These are phyloP conservation scores for Hirtodrosophila trivittata DNA, from an alignment of 2,888 invertebrate genomes.

Conservation along the genomic window DNA sequence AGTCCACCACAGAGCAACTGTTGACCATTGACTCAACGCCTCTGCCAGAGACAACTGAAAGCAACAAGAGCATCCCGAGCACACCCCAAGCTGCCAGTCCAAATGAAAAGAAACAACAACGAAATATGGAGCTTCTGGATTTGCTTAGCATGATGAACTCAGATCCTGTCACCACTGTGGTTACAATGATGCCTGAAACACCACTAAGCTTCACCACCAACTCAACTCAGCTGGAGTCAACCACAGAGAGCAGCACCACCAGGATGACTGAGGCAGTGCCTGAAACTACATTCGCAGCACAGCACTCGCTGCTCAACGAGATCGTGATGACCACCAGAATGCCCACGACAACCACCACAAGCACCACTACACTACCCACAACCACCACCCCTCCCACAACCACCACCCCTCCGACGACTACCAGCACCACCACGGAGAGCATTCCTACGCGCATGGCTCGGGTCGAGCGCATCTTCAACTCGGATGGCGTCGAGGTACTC, in stretches of 20 bases:
- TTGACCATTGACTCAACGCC: too few species aligned
- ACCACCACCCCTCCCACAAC: constrained; percentile 3
- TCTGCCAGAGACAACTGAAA: too few species aligned
- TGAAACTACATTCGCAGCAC: constrained; percentile 18
- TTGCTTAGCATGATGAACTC: constrained; percentile 15
- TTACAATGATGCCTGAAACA: background rate
- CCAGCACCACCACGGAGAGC: constrained; percentile 28
- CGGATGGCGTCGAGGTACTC: constrained; percentile 79
- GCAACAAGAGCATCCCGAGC: too few species aligned
- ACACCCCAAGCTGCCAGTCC: too few species aligned
- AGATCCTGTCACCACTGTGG: constrained; percentile 4
- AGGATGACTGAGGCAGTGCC: background rate
- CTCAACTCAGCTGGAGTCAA: background rate
- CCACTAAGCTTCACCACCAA: too few species aligned
- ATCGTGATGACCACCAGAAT: background rate
- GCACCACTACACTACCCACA: constrained; percentile 1
- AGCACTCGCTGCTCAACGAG: background rate
- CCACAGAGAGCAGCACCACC: background rate
- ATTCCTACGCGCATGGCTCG: constrained; percentile 56
- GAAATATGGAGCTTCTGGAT: background rate
- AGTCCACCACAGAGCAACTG: too few species aligned
- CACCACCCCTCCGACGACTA: background rate
- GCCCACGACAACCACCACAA: background rate
- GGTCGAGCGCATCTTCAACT: constrained; percentile 73
- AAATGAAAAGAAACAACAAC: background rate